Evolutionary conservation across 2,888 invertebrate genomes (phyloP).

Genomic region (Arge pagana): DNA sequence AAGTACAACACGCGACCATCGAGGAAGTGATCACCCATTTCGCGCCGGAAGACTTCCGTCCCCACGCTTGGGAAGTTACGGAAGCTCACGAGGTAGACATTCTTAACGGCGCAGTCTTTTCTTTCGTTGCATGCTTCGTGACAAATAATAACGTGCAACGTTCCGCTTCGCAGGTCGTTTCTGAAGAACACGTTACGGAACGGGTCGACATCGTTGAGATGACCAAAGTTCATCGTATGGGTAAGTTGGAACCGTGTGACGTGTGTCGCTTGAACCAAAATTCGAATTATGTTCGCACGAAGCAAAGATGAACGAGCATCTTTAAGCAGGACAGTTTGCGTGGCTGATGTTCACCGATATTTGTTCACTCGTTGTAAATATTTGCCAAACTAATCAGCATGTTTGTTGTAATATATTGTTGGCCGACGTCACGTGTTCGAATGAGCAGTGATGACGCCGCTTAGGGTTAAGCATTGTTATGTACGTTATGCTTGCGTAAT

Average conservation of each 20-base stretch:
- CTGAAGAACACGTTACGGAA: constrained; percentile 55
- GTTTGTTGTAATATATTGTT: too few relatives aligned
- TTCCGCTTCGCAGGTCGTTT: constrained; percentile 46
- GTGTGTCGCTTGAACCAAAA: too few relatives aligned
- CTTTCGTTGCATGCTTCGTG: not conserved
- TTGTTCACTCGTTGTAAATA: constrained; percentile 24
- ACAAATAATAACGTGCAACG: not conserved
- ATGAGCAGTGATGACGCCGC: too few relatives aligned
- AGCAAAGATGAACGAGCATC: constrained; percentile 57
- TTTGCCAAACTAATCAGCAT: not conserved
- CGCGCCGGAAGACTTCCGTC: constrained; percentile 81
- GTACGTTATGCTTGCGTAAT: constrained; percentile 30
- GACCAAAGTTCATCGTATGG: constrained; percentile 59
- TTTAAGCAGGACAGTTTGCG: constrained; percentile 36
- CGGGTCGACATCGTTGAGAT: constrained; percentile 57
- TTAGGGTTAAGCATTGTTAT: too few relatives aligned
- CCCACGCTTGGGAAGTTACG: constrained; percentile 79
- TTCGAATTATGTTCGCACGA: constrained; percentile 45
- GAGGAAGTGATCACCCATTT: constrained; percentile 85
- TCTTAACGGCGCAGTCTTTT: not conserved
- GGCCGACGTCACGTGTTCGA: too few relatives aligned
- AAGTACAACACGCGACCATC: constrained; percentile 77
- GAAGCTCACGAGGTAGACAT: constrained; percentile 73
- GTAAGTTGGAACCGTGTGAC: constrained; percentile 55
- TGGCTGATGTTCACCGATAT: constrained; percentile 40